Base-by-base conservation (phyloP, 2,113 vertebrate species). In the Zosterops pallidus region DNA sequence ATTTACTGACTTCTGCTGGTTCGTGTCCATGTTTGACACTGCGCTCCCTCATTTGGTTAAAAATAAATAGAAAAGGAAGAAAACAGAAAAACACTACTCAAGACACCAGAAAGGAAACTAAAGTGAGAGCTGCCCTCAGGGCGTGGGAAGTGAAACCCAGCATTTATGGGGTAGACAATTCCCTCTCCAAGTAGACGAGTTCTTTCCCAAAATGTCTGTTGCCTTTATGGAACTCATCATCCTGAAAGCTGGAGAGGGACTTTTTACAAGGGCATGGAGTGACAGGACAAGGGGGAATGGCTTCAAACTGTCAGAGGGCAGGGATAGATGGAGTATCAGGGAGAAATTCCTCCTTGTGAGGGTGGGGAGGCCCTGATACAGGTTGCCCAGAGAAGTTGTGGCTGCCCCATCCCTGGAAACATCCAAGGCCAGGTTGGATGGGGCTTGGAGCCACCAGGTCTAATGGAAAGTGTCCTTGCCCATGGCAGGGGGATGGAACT, bases 41-140 rank as follows among this genome's bases (percentile, higher is more conserved):
- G 63, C 24, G 13, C 85, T 95, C 93, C 83, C 65, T 84, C 72
- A 46, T 90, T 95, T 88, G 83, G 87, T 96, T 96, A 84, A 82
- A 94, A 91, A 95, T 76, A 86, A 90, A 86, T 22, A 79, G 52
- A 79, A 88, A 88, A 57, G 65, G 92, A 76, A 90, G 69, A 90
- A 89, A 69, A 55, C 56, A 83, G 28, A 67, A 71, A 91, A 96
- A 81, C 22, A 29, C 41, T 53, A 26, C 56, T 90, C 60, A 39
- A 87, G 88, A 72, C 67, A 90, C 84, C 89, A 96, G 94, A 82
- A 86, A 84, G 67, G 70, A 78, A 82, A 55, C 72, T 68, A 5
- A 60, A 92, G 83, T 28, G 79, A 82, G 65, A 60, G 63, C 64
- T 85, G 72, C 80, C 71, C 62, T 77, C 5, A 1, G 81, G 92